Conservation (phyloP, 2,797 vertebrate genomes). For the Dendrocincla tyrannina region DNA sequence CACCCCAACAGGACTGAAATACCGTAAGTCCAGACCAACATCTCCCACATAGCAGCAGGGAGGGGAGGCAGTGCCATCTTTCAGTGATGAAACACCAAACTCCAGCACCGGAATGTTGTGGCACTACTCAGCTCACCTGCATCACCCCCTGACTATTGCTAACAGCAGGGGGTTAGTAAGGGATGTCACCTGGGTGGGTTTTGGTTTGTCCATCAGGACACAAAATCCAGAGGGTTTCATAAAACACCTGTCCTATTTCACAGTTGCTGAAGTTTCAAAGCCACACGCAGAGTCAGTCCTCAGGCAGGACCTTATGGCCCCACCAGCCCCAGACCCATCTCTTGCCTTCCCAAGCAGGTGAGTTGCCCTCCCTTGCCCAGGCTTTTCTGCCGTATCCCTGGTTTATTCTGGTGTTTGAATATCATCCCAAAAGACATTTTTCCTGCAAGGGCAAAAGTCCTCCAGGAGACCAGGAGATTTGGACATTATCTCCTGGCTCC, state of each 20-base stretch:
- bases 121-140: fast-evolving
- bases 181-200: neutral
- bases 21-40: neutral
- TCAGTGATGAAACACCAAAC: fast-evolving
- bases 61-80: neutral
- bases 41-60: fast-evolving
- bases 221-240: neutral
- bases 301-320: neutral
- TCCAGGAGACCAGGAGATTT: neutral
- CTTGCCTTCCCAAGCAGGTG: neutral
- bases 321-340: neutral
- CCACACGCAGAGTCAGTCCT: neutral
- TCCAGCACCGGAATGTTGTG: fast-evolving
- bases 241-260: neutral
- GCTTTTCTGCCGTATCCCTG: neutral
- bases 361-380: neutral
- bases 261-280: constrained; percentile 61
- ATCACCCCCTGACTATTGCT: neutral
- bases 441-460: fast-evolving
- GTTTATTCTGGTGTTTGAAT: neutral
- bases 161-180: fast-evolving
- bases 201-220: neutral
- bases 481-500: neutral
- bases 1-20: constrained; percentile 5
- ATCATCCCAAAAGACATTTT: neutral